Percentiles rank a stretch among this genome's conserved stretches.
These are phyloP conservation scores for Boloria euphrosyne DNA, from an alignment of 2,888 invertebrate genomes.

Conservation along the genomic window DNA sequence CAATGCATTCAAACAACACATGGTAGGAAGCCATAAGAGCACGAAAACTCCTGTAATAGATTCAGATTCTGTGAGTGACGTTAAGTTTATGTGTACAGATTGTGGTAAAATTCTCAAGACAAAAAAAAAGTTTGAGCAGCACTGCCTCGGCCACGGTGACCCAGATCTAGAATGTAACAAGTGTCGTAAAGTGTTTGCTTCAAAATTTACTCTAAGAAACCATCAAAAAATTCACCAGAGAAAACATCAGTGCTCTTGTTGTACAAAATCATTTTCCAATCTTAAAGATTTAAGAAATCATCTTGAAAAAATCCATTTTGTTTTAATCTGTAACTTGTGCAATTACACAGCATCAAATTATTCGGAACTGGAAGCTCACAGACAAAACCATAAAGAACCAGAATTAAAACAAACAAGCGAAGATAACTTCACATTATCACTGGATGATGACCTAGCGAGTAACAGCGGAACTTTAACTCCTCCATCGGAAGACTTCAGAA, in stretches of 20 bases:
- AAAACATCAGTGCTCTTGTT: slow-evolving; percentile 58
- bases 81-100: slow-evolving; percentile 59
- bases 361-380: slow-evolving; percentile 50
- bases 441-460: slow-evolving; percentile 27
- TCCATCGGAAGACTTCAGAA: slow-evolving; percentile 11
- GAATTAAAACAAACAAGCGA: slow-evolving; percentile 40
- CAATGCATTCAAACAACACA: slow-evolving; percentile 62
- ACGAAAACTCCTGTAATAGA: slow-evolving; percentile 31
- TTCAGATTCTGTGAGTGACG: slow-evolving; percentile 39
- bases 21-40: slow-evolving; percentile 54
- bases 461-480: slow-evolving; percentile 22
- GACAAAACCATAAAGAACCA: slow-evolving; percentile 43
- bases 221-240: slow-evolving; percentile 69
- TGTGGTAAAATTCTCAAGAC: slow-evolving; percentile 68
- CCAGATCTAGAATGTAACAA: slow-evolving; percentile 71
- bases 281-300: slow-evolving; percentile 54
- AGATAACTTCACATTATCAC: slow-evolving; percentile 46
- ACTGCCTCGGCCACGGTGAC: slow-evolving; percentile 70
- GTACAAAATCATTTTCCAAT: slow-evolving; percentile 56
- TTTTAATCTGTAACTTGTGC: slow-evolving; percentile 57
- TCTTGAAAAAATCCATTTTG: slow-evolving; percentile 53
- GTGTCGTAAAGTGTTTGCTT: slow-evolving; percentile 75
- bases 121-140: slow-evolving; percentile 63
- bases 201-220: slow-evolving; percentile 68
- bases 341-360: slow-evolving; percentile 48